These are phyloP conservation scores for Abscondita cerata DNA, from an alignment of 2,888 invertebrate genomes.

Conservation along the genomic window DNA sequence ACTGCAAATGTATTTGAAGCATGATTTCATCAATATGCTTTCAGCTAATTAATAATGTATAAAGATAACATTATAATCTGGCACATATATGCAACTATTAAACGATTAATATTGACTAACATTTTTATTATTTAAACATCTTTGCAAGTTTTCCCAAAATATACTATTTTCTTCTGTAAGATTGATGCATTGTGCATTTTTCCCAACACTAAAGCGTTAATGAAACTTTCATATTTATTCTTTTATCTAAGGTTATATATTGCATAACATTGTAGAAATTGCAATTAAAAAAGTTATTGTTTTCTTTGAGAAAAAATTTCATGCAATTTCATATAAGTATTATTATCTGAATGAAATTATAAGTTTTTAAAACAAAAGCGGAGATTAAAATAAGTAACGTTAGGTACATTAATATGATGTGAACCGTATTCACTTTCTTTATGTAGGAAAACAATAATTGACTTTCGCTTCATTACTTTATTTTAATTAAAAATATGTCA, in stretches of 20 bases:
- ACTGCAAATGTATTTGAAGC: too few species aligned
- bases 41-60: too few species aligned
- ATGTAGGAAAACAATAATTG: too few species aligned
- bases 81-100: too few species aligned
- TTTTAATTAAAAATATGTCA: too few species aligned
- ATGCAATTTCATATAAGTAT: constrained; percentile 9
- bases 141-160: too few species aligned
- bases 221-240: not conserved
- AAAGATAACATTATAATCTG: too few species aligned
- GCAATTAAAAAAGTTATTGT: constrained; percentile 8
- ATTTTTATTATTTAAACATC: too few species aligned
- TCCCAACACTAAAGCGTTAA: not conserved
- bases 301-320: constrained; percentile 7
- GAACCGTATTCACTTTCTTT: not conserved
- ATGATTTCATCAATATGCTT: too few species aligned
- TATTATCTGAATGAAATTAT: constrained; percentile 18
- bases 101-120: too few species aligned
- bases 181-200: constrained; percentile 1
- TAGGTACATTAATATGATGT: not conserved
- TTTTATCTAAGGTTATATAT: constrained; percentile 3
- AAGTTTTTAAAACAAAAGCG: constrained; percentile 13
- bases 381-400: constrained; percentile 11
- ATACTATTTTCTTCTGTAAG: too few species aligned
- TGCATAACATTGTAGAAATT: not conserved
- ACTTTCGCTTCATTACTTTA: too few species aligned